Base-by-base conservation (phyloP, 2,888 invertebrate species). In the Chrysopilus asiliformis region DNA sequence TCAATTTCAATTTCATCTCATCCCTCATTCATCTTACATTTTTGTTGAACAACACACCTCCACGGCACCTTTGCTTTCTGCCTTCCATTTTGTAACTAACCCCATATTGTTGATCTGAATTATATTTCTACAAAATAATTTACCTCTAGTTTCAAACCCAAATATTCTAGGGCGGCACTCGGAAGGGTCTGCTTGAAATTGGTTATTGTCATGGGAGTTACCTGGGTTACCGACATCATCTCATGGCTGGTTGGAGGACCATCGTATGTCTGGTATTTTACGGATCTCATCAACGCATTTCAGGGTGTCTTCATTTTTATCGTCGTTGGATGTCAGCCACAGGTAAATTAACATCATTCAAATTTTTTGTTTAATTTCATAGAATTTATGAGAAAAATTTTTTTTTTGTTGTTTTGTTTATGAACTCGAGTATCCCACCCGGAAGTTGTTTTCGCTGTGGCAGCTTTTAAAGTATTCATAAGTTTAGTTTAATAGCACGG, bases 261-360 rank as follows among this genome's bases (percentile, higher is more conserved):
- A 1, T 69, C 77, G 50, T 79, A 77, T 58, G 65, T 80, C 49
- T 87, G 87, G 85, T 82, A 83, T 63, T 68, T 81, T 45, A 82
- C 85, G 35, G 87, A 89, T 64, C 60, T 86, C 54, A 74, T 87
- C 52, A 89, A 87, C 66, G 81, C 83, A 45, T 68, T 85, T 49
- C 87, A 87, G 62, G 89, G 89, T 46, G 80, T 87, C 36, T 77
- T 86, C 60, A 87, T 87, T 53, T 89, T 87, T 64, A 75, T 83
- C 53, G 86, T 87, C 46, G 84, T 86, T 48, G 87, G 85, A 34
- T 85, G 84, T 60, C 86, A 86, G 68, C 86, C 85, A 39, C 86
- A 86, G 68, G 78, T 79, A 59, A 45, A 5, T 37, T 20, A 30
- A n/a, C n/a, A 12, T 3, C 12, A 12, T 27, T 27, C 8, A 27